Evolutionary conservation across 1,140 invertebrate genomes (phyloP), one percentile per base, ranked within the genome.

Genomic region (Centruroides vittatus): DNA sequence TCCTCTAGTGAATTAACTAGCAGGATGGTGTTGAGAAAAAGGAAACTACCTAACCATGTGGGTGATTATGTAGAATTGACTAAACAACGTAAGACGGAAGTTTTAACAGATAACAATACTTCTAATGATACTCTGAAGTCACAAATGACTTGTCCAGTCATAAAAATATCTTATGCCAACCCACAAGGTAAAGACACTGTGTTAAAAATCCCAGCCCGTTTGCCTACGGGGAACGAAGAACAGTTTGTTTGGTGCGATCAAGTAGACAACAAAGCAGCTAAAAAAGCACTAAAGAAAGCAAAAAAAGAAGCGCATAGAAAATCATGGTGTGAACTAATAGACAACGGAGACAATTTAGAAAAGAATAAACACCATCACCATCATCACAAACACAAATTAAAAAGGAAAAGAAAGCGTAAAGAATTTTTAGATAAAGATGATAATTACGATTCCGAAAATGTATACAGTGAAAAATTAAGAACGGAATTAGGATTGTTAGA

Each of bases 151-250:
- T 74, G 74, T 61, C 70, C 76, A 71, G 70, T 81, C 72, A 76
- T 79, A 70, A 90, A 90, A 75, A 90, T 91, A 69, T 88, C 85
- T 48, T 89, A 87, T 69, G 85, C 85, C 4, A 65, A 55, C 49
- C 77, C 80, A 5, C 84, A 86, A 69, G 86, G 86, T 5, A 85
- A 88, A 72, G 86, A 86, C 5, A 89, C 86, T 46, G 86, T 91
- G 36, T 75, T 91, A n/a, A 88, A 90, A 73, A 89, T 91, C 70
- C 86, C 87, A 6, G 81, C 86, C 0, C 79, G 84, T 58, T 63
- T 71, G 23, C 12, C 35, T n/a, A 23, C 12, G 12, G 35, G 12
- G 12, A 56, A 35, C 13, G n/a, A 56, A n/a, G 55, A 56, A 56
- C 12, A 56, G 35, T 12, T 36, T 47, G 12, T 34, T 12, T 56